Evolutionary conservation across 2,888 invertebrate species (phyloP).

Genomic region (Parascotia fuliginaria): DNA sequence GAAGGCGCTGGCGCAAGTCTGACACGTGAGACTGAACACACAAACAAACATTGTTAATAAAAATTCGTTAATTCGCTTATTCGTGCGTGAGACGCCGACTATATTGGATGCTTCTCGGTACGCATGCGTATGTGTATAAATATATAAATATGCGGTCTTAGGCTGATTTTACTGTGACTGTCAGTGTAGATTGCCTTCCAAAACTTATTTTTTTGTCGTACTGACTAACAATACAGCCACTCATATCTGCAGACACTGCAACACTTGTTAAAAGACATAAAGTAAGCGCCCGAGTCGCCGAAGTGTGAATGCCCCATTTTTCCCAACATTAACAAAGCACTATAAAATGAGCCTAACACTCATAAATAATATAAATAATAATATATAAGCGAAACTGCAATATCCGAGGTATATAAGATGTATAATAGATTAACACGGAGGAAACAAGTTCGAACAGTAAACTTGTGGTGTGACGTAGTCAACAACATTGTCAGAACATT

Average conservation of each 20-base stretch:
- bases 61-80: constrained; percentile 43
- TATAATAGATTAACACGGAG: constrained; percentile 28
- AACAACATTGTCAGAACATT: constrained; percentile 66
- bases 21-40: constrained; percentile 68
- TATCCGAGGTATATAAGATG: constrained; percentile 37
- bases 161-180: not conserved
- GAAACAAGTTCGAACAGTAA: constrained; percentile 59
- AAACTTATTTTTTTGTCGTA: not conserved
- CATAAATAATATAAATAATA: constrained; percentile 43
- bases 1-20: constrained; percentile 56
- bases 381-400: constrained; percentile 47
- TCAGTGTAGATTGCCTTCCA: not conserved
- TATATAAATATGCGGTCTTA: constrained; percentile 37
- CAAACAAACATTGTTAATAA: constrained; percentile 53
- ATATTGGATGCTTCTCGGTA: constrained; percentile 20
- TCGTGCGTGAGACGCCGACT: constrained; percentile 28
- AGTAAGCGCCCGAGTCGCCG: not conserved
- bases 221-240: not conserved
- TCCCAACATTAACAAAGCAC: not conserved
- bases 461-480: constrained; percentile 56
- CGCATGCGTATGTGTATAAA: constrained; percentile 31
- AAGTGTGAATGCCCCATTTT: not conserved
- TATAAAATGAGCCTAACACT: constrained; percentile 14
- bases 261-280: not conserved
- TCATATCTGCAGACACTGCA: not conserved